Evolutionary conservation across 1,140 invertebrate genomes (phyloP).

Genomic region (Drosophila aff.): DNA sequence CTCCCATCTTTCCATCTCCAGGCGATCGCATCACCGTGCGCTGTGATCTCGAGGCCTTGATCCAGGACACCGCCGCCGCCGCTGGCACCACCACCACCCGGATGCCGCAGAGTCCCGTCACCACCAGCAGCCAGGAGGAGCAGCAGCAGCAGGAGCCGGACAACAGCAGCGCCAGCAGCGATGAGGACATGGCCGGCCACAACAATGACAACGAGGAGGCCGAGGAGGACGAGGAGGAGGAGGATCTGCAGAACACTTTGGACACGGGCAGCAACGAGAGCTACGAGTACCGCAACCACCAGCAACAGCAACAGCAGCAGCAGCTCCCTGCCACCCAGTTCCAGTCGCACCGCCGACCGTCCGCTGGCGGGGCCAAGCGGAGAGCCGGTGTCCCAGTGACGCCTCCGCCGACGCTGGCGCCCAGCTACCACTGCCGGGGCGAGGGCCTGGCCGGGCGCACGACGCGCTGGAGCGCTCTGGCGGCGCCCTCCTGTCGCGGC

Average conservation of each 20-base stretch:
- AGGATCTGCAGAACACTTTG: constrained; percentile 66
- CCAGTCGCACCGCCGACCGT: constrained; percentile 12
- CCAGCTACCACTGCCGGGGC: constrained; percentile 91
- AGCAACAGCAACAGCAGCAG: constrained; percentile 10
- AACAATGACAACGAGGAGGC: constrained; percentile 32
- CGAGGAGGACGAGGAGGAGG: constrained; percentile 51
- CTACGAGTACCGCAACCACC: constrained; percentile 55
- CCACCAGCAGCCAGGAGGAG: constrained; percentile 17
- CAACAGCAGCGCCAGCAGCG: constrained; percentile 30
- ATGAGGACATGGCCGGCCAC: constrained; percentile 24
- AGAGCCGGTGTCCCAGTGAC: constrained; percentile 33
- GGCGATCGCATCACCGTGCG: constrained; percentile 90
- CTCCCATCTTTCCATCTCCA: constrained; percentile 61
- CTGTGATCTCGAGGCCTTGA: constrained; percentile 91
- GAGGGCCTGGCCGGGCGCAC: constrained; percentile 90
- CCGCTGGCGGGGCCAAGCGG: constrained; percentile 11
- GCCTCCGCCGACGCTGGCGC: constrained; percentile 49
- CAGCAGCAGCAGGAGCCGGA: constrained; percentile 32
- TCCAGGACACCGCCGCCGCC: constrained; percentile 85
- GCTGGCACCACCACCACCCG: constrained; percentile 12
- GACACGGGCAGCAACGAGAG: constrained; percentile 60
- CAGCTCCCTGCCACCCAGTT: constrained; percentile 10
- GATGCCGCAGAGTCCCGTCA: constrained; percentile 11
- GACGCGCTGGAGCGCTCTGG: constrained; percentile 91
- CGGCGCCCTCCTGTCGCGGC: constrained; percentile 92